Conservation (phyloP, 2,888 invertebrate species). For the Furcula furcula region DNA sequence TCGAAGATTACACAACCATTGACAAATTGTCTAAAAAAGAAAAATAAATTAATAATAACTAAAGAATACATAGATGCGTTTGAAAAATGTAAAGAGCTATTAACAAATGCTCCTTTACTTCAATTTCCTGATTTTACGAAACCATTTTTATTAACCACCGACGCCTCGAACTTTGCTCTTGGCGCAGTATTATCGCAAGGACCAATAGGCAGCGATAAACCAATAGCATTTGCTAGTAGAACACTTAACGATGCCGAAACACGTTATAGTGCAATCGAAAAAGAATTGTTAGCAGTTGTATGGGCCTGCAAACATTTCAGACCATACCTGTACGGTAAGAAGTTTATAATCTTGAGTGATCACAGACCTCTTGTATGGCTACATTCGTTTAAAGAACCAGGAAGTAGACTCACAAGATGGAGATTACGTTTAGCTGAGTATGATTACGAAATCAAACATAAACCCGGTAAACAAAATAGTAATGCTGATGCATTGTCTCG, state of each 20-base stretch:
- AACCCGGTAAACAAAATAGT: background rate
- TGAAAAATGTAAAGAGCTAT: slow-evolving; percentile 9
- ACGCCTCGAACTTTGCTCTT: slow-evolving; percentile 23
- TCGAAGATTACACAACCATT: slow-evolving; percentile 25
- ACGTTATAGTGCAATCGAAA: slow-evolving; percentile 4
- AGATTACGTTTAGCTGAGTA: background rate
- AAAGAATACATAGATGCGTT: slow-evolving; percentile 10
- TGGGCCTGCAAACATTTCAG: slow-evolving; percentile 8
- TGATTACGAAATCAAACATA: background rate
- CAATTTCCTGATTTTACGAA: slow-evolving; percentile 24
- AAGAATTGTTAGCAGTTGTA: slow-evolving; percentile 4
- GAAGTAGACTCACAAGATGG: background rate
- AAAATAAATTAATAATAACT: slow-evolving; percentile 7
- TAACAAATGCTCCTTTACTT: slow-evolving; percentile 3
- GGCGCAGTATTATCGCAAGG: slow-evolving; percentile 27
- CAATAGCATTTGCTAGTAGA: slow-evolving; percentile 15
- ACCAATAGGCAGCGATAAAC: slow-evolving; percentile 18
- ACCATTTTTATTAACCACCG: slow-evolving; percentile 23
- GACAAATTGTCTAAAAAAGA: slow-evolving; percentile 2
- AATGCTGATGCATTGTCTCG: background rate
- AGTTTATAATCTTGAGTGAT: slow-evolving; percentile 2
- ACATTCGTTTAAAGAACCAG: background rate
- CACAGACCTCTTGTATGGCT: slow-evolving; percentile 3
- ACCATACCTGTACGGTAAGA: slow-evolving; percentile 6
- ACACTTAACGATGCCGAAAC: slow-evolving; percentile 4